Evolutionary conservation across 2,113 vertebrate species (phyloP).

Genomic region (Panthera tigris): DNA sequence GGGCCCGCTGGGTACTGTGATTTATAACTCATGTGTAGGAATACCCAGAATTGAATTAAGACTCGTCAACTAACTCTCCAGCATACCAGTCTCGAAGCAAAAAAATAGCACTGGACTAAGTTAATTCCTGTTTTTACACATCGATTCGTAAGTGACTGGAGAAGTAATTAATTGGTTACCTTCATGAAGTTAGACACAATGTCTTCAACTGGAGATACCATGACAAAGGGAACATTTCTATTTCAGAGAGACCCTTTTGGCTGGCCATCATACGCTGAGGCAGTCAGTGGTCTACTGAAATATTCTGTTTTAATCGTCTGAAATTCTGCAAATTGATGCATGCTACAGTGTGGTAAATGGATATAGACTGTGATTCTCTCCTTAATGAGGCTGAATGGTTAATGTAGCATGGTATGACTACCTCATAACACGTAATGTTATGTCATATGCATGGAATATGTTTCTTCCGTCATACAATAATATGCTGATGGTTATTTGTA

Average conservation of each 20-base stretch:
- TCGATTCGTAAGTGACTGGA: not conserved
- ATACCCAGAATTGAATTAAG: not conserved
- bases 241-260: not conserved
- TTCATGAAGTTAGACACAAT: too few species aligned
- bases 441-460: not conserved
- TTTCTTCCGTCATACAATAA: not conserved
- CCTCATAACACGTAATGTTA: not conserved
- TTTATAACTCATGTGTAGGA: not conserved
- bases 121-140: not conserved
- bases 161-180: not conserved
- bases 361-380: not conserved
- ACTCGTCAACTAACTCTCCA: too few species aligned
- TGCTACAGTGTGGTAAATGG: fast-evolving
- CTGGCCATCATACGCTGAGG: not conserved
- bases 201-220: not conserved
- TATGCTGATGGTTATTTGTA: not conserved
- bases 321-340: not conserved
- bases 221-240: not conserved
- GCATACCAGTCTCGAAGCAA: not conserved
- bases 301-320: not conserved
- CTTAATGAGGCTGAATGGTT: not conserved
- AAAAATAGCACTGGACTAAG: fast-evolving
- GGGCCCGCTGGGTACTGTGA: not conserved
- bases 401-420: not conserved
- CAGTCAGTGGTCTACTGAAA: not conserved